A percentile compares a stretch with the other conserved stretches of the same genome.
These are phyloP conservation scores for Theristus sp. DNA, from an alignment of 2,888 invertebrate species.

Conservation along the genomic window DNA sequence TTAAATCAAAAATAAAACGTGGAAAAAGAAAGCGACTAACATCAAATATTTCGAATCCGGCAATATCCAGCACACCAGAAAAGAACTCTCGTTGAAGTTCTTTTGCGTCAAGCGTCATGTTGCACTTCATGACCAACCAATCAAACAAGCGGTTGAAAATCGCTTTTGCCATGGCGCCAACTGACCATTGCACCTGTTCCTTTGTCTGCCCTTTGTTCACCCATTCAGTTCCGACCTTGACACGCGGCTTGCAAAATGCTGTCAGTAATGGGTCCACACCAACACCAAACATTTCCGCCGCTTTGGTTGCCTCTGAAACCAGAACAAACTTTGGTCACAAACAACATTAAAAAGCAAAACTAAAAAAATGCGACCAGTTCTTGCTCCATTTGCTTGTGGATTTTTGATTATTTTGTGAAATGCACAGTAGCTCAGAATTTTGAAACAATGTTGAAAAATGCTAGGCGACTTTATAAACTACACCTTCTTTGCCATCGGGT, in stretches of 20 bases:
- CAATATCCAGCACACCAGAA: constrained; percentile 98
- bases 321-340: too few relatives aligned
- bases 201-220: constrained; percentile 34
- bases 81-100: constrained; percentile 41
- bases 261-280: constrained; percentile 12
- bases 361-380: too few relatives aligned
- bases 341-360: too few relatives aligned
- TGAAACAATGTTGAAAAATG: too few relatives aligned
- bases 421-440: too few relatives aligned
- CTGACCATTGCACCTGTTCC: constrained; percentile 29
- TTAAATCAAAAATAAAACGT: not conserved
- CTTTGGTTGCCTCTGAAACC: constrained; percentile 6
- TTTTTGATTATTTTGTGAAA: too few relatives aligned
- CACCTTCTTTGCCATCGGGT: constrained; percentile 37
- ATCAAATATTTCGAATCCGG: constrained; percentile 97
- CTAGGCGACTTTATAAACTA: too few relatives aligned
- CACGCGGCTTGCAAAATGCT: constrained; percentile 32
- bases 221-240: constrained; percentile 31
- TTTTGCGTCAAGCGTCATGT: constrained; percentile 34
- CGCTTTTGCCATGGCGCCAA: constrained; percentile 34
- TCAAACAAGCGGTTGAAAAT: constrained; percentile 36
- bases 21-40: constrained; percentile 39
- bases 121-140: constrained; percentile 37
- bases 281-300: constrained; percentile 1
- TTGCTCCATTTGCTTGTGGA: too few relatives aligned